Percentiles rank a stretch among this genome's conserved stretches.
phyloP scores from a whole-genome alignment of 2,888 invertebrate genomes.

The Trichogramma dendrolimi region DNA sequence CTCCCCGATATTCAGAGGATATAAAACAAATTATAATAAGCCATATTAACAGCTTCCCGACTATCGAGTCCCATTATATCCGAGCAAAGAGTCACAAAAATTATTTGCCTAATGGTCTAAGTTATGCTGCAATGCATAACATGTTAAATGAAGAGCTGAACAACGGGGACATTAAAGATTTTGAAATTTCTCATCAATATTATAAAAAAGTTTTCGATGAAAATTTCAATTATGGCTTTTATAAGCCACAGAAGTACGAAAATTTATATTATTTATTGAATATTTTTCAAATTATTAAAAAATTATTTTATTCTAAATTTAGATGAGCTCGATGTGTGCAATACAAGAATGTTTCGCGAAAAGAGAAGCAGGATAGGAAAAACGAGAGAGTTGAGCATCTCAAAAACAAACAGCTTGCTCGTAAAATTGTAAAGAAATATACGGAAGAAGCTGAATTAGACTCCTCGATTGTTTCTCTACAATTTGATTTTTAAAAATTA shows the following conservation, averaged over 20 bases:
- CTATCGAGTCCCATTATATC: conserved; percentile 2
- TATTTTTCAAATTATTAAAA: background rate
- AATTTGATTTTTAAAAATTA: background rate
- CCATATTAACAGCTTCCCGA: conserved; percentile 1
- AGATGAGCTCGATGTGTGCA: background rate
- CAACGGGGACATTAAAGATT: background rate
- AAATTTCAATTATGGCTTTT: background rate
- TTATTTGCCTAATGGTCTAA: conserved; percentile 1
- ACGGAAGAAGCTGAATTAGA: background rate
- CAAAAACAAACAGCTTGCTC: background rate
- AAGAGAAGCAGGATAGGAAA: background rate
- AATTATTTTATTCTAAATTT: background rate
- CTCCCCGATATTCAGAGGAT: background rate
- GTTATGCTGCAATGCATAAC: background rate
- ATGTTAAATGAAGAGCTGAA: background rate
- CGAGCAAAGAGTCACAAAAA: background rate
- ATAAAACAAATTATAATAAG: background rate
- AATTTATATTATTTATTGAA: background rate
- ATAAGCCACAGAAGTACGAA: background rate
- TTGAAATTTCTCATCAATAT: conserved; percentile 2
- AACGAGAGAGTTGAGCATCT: background rate
- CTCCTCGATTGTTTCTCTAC: background rate
- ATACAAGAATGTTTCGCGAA: background rate
- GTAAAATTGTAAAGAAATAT: background rate
- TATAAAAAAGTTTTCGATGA: background rate